A percentile compares a stretch with the other conserved stretches of the same genome.
phyloP scores from a whole-genome alignment of 1,140 invertebrate genomes.

The Dryas iulia region DNA sequence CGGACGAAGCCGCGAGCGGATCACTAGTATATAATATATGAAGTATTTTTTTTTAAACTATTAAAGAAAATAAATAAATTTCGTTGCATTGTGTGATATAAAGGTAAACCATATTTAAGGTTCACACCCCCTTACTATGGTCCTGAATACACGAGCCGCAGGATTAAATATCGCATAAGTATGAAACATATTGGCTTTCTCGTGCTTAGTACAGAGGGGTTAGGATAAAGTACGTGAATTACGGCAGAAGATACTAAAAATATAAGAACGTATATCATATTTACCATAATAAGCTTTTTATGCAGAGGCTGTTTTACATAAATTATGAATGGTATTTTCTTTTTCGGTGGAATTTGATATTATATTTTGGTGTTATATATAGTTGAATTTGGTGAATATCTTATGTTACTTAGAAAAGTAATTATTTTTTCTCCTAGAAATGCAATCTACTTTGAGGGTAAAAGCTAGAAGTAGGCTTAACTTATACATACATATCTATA shows the following conservation, averaged over 20 bases:
- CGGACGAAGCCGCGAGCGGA: too few relatives aligned
- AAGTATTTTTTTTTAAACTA: too few relatives aligned
- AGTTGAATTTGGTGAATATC: neutral
- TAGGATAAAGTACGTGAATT: neutral
- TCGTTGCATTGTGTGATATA: neutral
- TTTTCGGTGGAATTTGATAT: neutral
- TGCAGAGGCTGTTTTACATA: neutral
- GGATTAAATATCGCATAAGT: constrained; percentile 21
- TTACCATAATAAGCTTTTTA: neutral
- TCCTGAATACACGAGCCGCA: neutral
- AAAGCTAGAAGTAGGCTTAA: too few relatives aligned
- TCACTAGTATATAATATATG: too few relatives aligned
- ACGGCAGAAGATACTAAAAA: neutral
- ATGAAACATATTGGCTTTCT: constrained; percentile 15
- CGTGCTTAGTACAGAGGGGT: neutral
- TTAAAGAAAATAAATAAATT: neutral
- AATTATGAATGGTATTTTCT: neutral
- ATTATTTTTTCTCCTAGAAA: too few relatives aligned
- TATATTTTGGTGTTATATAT: neutral
- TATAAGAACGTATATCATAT: neutral
- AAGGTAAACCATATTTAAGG: neutral
- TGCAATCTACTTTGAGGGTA: too few relatives aligned
- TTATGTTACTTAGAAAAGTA: too few relatives aligned
- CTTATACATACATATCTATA: too few relatives aligned
- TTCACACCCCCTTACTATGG: neutral